Evolutionary conservation across 2,113 vertebrate species (phyloP).

Genomic region (Hyla sarda): DNA sequence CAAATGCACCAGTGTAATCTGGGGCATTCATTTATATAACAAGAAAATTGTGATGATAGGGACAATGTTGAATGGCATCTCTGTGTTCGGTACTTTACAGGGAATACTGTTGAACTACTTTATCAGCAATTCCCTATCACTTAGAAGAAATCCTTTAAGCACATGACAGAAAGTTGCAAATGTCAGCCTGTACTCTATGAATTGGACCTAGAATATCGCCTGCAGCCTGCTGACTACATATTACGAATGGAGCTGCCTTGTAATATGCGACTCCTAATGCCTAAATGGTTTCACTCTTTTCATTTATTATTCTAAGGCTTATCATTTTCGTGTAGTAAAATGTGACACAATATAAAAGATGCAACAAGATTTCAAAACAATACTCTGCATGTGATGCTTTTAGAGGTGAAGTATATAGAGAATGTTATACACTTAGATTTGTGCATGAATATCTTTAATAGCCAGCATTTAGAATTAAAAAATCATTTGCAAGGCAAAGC

Average conservation of each 20-base stretch:
- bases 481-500: conserved; percentile 40
- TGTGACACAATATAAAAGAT: neutral
- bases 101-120: too few relatives aligned
- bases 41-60: too few relatives aligned
- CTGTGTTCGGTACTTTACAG: too few relatives aligned
- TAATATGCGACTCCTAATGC: neutral
- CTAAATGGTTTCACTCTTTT: neutral
- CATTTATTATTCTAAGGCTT: too few relatives aligned
- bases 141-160: too few relatives aligned
- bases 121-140: too few relatives aligned
- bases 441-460: neutral
- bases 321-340: neutral
- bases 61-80: too few relatives aligned
- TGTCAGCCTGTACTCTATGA: too few relatives aligned
- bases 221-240: too few relatives aligned
- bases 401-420: neutral
- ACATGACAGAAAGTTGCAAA: too few relatives aligned
- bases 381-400: neutral
- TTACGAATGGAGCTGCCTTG: neutral
- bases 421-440: neutral
- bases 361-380: neutral
- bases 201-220: neutral
- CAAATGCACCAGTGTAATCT: too few relatives aligned
- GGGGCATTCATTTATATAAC: too few relatives aligned
- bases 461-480: conserved; percentile 8